Percentiles rank a stretch among this genome's conserved stretches.
phyloP scores from a whole-genome alignment of 2,888 invertebrate genomes.

The Pimpla rufipes region DNA sequence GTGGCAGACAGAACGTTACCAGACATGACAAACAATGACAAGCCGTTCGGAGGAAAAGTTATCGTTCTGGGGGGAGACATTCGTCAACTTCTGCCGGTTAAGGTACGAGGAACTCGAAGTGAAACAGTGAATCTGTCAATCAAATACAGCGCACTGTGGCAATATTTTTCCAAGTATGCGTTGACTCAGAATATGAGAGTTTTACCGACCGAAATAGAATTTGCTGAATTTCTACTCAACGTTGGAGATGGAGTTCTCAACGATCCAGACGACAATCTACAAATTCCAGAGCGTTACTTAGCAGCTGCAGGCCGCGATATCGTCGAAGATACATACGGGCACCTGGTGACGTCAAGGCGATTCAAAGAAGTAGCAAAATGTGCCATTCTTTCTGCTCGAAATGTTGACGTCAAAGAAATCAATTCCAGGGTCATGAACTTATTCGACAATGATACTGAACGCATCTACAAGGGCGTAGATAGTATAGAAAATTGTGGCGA shows the following conservation, averaged over 20 bases:
- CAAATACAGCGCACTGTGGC: no score
- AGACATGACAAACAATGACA: conserved; percentile 72
- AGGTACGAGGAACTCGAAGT: conserved; percentile 35
- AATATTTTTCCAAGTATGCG: conserved; percentile 59
- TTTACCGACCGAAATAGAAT: conserved; percentile 66
- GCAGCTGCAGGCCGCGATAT: conserved; percentile 55
- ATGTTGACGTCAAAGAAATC: no score
- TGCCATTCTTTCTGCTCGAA: conserved; percentile 70
- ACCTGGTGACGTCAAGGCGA: conserved; percentile 52
- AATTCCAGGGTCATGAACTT: no score
- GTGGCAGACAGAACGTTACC: conserved; percentile 70
- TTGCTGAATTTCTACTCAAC: conserved; percentile 67
- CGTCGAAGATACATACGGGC: conserved; percentile 56
- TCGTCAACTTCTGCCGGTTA: conserved; percentile 59
- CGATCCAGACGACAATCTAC: conserved; percentile 62
- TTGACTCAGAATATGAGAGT: conserved; percentile 71
- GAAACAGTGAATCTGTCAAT: conserved; percentile 69
- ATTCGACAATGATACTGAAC: conserved; percentile 1
- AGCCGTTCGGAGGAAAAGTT: conserved; percentile 72
- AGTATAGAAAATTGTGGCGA: no score
- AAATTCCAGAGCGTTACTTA: conserved; percentile 58
- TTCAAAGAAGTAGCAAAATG: conserved; percentile 54
- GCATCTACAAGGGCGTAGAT: neutral
- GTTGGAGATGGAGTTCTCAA: conserved; percentile 66
- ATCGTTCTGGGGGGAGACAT: conserved; percentile 68